phyloP scores from a whole-genome alignment of 2,113 vertebrate species.

The Channa argus region DNA sequence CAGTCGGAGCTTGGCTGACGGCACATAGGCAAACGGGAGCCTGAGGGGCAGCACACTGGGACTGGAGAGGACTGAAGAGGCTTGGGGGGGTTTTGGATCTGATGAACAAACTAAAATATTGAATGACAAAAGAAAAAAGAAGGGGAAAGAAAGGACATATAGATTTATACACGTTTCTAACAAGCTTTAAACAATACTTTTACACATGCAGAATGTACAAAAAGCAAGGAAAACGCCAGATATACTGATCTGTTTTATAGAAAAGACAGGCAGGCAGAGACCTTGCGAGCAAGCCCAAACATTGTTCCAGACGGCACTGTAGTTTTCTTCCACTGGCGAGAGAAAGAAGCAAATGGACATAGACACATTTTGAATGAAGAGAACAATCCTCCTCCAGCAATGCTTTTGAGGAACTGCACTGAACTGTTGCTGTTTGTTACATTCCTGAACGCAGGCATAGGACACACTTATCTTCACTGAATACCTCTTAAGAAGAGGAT shows the following conservation, averaged over 20 bases:
- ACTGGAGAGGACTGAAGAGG: constrained; percentile 54
- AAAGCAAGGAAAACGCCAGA: constrained; percentile 31
- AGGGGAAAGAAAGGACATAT: constrained; percentile 25
- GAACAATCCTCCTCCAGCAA: constrained; percentile 49
- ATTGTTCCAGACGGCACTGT: constrained; percentile 40
- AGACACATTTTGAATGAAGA: constrained; percentile 43
- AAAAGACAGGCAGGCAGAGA: constrained; percentile 27
- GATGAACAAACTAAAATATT: constrained; percentile 51
- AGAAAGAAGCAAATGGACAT: constrained; percentile 39
- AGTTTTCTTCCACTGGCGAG: constrained; percentile 39
- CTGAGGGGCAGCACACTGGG: constrained; percentile 52
- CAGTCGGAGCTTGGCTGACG: constrained; percentile 78
- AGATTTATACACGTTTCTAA: constrained; percentile 22
- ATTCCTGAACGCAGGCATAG: constrained; percentile 43
- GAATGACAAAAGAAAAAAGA: constrained; percentile 48
- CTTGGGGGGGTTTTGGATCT: constrained; percentile 46
- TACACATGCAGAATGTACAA: background rate
- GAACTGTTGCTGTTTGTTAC: constrained; percentile 41
- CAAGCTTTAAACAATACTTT: constrained; percentile 16
- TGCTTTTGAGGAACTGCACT: constrained; percentile 71
- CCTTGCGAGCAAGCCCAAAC: constrained; percentile 20
- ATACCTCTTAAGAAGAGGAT: constrained; percentile 30
- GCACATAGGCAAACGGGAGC: constrained; percentile 64
- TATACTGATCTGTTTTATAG: constrained; percentile 33
- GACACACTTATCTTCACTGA: constrained; percentile 30